Evolutionary conservation across 30 jellyfish, hydroid and myxozoan genomes (phyloP), one percentile per base, ranked within the genome.

Genomic region (Rhopilema esculentum): DNA sequence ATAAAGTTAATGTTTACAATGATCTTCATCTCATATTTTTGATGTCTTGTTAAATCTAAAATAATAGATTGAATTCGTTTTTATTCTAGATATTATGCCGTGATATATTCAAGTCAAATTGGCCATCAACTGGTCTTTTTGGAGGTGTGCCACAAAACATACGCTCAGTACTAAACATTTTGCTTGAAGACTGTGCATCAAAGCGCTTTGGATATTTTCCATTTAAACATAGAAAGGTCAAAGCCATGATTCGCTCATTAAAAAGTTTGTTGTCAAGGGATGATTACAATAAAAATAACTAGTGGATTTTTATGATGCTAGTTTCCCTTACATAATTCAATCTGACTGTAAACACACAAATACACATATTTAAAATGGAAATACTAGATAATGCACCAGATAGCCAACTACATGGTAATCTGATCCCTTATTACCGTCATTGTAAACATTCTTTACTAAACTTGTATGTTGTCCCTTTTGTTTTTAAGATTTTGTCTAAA

Each of bases 121-220:
- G 88, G 90, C 89, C 91, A 72, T 76, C 80, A 21, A 29, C 85
- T 0, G 94, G 94, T 0, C 69, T 91, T 18, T 50, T 91, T 67
- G 97, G 90, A 17, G 69, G 27, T 4, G 71, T 72, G 69, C 94
- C 92, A 20, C 33, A 88, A 30, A 51, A 69, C 26, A 28, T 83
- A 12, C 63, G 82, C 25, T 88, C 85, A 17, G n/a, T 80, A 25
- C 0, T 91, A 9, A 32, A 79, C 4, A 30, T 78, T 1, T 24
- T 75, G 4, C 72, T 91, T 18, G 26, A 83, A 31, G 86, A 74
- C 31, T 91, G 97, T 69, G 26, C 94, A 16, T 83, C 94, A 7
- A 79, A 69, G 33, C 61, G 82, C 61, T 90, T 90, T 90, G 97
- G 97, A 27, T 77, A 66, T 69, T 69, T 90, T 0, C 87, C 94